A percentile compares a stretch with the other conserved stretches of the same genome.
These are phyloP conservation scores for Drosophila santomea DNA, from an alignment of 1,140 invertebrate species.

Conservation along the genomic window DNA sequence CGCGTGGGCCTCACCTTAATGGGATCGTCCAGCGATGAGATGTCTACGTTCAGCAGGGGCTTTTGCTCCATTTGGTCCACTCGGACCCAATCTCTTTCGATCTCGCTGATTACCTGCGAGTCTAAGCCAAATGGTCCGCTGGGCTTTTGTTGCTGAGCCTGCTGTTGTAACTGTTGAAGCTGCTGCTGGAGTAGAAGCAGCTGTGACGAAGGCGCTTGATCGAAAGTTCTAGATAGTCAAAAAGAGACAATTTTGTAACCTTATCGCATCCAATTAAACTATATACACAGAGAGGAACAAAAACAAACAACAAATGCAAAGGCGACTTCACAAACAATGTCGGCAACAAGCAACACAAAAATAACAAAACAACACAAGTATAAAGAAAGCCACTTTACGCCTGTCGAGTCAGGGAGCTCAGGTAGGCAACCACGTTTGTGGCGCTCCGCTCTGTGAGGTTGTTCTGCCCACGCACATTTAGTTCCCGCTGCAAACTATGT, in stretches of 20 bases:
- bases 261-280: slow-evolving; percentile 2
- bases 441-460: slow-evolving; percentile 59
- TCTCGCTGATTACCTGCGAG: slow-evolving; percentile 87
- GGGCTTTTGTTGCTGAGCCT: slow-evolving; percentile 63
- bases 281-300: slow-evolving; percentile 5
- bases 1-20: slow-evolving; percentile 83
- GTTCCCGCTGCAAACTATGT: slow-evolving; percentile 54
- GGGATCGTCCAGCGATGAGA: slow-evolving; percentile 86
- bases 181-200: slow-evolving; percentile 66
- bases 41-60: slow-evolving; percentile 85
- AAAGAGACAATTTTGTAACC: background rate
- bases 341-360: slow-evolving; percentile 14
- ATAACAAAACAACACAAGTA: slow-evolving; percentile 38
- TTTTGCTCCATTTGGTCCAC: slow-evolving; percentile 81
- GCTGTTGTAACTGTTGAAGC: slow-evolving; percentile 57
- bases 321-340: slow-evolving; percentile 26
- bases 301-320: slow-evolving; percentile 8
- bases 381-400: slow-evolving; percentile 77
- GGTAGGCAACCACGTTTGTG: slow-evolving; percentile 50
- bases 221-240: slow-evolving; percentile 65
- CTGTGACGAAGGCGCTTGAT: slow-evolving; percentile 68
- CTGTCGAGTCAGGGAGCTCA: slow-evolving; percentile 73
- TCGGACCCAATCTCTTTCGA: slow-evolving; percentile 85
- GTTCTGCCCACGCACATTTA: slow-evolving; percentile 55
- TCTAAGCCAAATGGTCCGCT: slow-evolving; percentile 90